Conservation (phyloP, 2,888 invertebrate species). For the Priocnemis perturbator region DNA sequence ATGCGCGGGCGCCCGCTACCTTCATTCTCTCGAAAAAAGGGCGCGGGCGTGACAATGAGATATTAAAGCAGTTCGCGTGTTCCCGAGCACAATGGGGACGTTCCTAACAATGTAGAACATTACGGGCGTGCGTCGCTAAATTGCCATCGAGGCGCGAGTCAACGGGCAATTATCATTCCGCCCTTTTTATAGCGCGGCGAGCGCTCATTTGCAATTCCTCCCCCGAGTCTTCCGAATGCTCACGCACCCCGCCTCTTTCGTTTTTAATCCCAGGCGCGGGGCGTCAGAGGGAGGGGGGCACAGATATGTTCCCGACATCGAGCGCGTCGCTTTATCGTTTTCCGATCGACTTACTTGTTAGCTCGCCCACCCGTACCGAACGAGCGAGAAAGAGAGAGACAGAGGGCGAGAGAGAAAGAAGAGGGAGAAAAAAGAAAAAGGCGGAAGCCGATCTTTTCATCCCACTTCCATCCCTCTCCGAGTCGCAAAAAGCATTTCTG, state of each 20-base stretch:
- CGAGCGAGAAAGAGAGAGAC: background rate
- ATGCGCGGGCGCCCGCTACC: too few species aligned
- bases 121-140: too few species aligned
- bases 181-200: background rate
- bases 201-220: background rate
- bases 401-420: background rate
- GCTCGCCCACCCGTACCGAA: constrained; percentile 5
- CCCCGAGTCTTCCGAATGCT: background rate
- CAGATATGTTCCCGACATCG: constrained; percentile 29
- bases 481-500: constrained; percentile 48
- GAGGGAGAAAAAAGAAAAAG: constrained; percentile 8
- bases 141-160: too few species aligned
- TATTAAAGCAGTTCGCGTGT: too few species aligned
- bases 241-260: background rate
- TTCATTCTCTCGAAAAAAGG: background rate
- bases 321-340: constrained; percentile 35
- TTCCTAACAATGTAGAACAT: too few species aligned
- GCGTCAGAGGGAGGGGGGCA: constrained; percentile 13
- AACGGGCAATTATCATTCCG: too few species aligned
- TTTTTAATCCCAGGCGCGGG: constrained; percentile 15
- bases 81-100: too few species aligned
- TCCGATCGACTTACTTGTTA: constrained; percentile 37
- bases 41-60: too few species aligned
- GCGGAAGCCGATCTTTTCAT: constrained; percentile 34
- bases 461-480: constrained; percentile 40